phyloP scores from a whole-genome alignment of 2,797 vertebrate genomes.

The Scolopax rusticola region DNA sequence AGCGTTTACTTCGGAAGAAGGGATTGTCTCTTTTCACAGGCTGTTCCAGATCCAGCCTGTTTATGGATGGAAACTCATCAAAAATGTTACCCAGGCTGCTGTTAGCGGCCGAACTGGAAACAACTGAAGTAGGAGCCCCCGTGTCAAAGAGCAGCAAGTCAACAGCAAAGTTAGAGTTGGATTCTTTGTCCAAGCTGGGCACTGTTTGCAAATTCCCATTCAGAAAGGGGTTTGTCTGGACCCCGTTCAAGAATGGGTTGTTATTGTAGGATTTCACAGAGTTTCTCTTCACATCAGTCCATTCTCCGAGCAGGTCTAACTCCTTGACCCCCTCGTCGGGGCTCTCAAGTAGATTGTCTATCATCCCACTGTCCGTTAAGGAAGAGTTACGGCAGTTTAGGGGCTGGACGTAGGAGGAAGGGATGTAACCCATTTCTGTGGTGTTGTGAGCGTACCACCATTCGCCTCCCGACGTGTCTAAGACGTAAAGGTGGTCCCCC shows the following conservation, averaged over 20 bases:
- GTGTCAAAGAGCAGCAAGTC: slow-evolving; percentile 90
- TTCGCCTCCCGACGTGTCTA: slow-evolving; percentile 94
- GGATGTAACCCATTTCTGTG: slow-evolving; percentile 98
- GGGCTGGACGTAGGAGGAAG: slow-evolving; percentile 92
- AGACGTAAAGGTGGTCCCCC: slow-evolving; percentile 93
- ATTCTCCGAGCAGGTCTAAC: slow-evolving; percentile 88
- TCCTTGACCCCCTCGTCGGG: slow-evolving; percentile 88
- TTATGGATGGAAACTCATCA: slow-evolving; percentile 72
- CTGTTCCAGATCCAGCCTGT: slow-evolving; percentile 67
- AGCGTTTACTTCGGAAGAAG: slow-evolving; percentile 94
- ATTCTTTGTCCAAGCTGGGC: slow-evolving; percentile 75
- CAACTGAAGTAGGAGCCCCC: slow-evolving; percentile 56
- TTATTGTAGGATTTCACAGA: slow-evolving; percentile 74
- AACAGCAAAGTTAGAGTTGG: slow-evolving; percentile 68
- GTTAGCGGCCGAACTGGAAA: slow-evolving; percentile 59
- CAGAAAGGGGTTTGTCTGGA: slow-evolving; percentile 89
- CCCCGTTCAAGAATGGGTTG: slow-evolving; percentile 85
- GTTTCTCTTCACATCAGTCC: slow-evolving; percentile 74
- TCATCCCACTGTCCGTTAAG: slow-evolving; percentile 94
- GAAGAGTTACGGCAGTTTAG: slow-evolving; percentile 88
- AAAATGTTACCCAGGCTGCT: slow-evolving; percentile 84
- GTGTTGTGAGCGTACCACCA: slow-evolving; percentile 99
- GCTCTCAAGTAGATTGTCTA: slow-evolving; percentile 89
- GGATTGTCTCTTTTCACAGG: slow-evolving; percentile 87
- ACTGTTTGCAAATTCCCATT: slow-evolving; percentile 69